Evolutionary conservation across 2,888 invertebrate genomes (phyloP).

Genomic region (Dicyrtoma fusca): DNA sequence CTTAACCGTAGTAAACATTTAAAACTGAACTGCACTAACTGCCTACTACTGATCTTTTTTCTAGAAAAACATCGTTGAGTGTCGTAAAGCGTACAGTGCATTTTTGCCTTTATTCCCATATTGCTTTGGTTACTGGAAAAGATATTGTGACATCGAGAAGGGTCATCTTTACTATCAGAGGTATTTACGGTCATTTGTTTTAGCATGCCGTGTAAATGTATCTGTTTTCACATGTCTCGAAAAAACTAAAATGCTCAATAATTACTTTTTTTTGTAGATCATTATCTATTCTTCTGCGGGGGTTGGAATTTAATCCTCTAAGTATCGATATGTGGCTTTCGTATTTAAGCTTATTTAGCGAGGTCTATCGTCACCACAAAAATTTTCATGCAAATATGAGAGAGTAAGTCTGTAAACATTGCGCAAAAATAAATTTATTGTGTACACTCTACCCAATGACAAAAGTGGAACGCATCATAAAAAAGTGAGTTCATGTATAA

Average conservation of each 20-base stretch:
- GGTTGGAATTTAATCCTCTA: constrained; percentile 63
- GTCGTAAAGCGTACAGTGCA: constrained; percentile 57
- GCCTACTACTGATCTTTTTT: too few relatives aligned
- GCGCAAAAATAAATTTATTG: too few relatives aligned
- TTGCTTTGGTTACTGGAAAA: constrained; percentile 59
- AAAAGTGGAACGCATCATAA: too few relatives aligned
- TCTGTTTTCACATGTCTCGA: too few relatives aligned
- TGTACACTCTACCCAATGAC: too few relatives aligned
- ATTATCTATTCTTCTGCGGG: constrained; percentile 63
- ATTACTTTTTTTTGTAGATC: constrained; percentile 59
- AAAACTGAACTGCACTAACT: too few relatives aligned
- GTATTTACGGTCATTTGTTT: too few relatives aligned
- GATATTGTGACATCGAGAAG: constrained; percentile 57
- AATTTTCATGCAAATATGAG: constrained; percentile 46
- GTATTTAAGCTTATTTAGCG: constrained; percentile 60
- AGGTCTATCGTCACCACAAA: constrained; percentile 50
- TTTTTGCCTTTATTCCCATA: constrained; percentile 58
- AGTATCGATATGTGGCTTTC: constrained; percentile 65
- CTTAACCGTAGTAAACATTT: too few relatives aligned
- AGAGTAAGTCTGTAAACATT: too few relatives aligned
- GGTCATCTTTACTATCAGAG: constrained; percentile 47
- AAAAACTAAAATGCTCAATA: too few relatives aligned
- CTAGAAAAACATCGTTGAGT: constrained; percentile 56
- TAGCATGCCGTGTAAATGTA: too few relatives aligned
- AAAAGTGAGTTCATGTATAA: too few relatives aligned